phyloP scores from a whole-genome alignment of 2,113 vertebrate genomes.

The Numida meleagris region DNA sequence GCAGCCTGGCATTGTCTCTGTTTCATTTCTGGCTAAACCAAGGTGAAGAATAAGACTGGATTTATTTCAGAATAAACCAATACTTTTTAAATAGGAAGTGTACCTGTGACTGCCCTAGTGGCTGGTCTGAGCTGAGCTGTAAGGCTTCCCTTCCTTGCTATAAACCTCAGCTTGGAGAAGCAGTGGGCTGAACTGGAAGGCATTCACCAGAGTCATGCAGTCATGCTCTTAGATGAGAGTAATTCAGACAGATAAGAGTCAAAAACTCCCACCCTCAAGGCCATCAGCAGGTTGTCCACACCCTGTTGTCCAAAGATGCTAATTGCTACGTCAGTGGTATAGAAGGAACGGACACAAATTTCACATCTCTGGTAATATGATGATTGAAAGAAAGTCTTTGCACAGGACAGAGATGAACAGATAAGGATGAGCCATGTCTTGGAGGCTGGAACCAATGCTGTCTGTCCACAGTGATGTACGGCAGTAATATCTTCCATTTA shows the following conservation, averaged over 20 bases:
- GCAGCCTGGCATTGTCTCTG: not conserved
- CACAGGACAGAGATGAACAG: accelerated
- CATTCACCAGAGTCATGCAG: not conserved
- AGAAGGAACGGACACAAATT: not conserved
- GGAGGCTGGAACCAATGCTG: not conserved
- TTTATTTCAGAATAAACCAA: not conserved
- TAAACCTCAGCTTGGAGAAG: not conserved
- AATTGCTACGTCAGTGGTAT: not conserved
- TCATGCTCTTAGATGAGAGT: not conserved
- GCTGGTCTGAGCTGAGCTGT: accelerated
- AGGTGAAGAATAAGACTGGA: not conserved
- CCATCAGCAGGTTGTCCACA: not conserved
- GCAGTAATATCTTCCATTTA: not conserved
- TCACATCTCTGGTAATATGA: not conserved
- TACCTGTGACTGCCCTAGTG: not conserved
- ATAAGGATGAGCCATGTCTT: accelerated
- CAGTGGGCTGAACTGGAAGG: not conserved
- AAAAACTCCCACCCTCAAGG: not conserved
- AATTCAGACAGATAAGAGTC: not conserved
- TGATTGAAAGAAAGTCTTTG: not conserved
- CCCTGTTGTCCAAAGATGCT: not conserved
- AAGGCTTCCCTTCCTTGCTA: not conserved
- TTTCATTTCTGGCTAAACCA: not conserved
- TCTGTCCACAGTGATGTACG: not conserved
- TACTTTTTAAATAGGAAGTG: not conserved